phyloP scores from a whole-genome alignment of 2,888 invertebrate genomes.

The Drepanosiphum platanoidis region DNA sequence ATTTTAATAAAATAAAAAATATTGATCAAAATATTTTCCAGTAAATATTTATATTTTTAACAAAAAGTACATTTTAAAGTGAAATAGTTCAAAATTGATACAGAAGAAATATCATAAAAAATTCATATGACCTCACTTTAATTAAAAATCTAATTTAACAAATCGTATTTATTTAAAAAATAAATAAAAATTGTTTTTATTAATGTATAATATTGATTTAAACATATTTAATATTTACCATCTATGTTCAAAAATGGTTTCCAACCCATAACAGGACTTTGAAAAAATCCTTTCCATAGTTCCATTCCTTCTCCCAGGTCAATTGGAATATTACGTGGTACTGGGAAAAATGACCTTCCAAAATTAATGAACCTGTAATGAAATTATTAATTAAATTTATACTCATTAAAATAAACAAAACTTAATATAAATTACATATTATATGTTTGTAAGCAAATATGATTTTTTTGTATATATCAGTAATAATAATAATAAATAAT shows the following conservation, averaged over 20 bases:
- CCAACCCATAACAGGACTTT: conserved; percentile 90
- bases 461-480: too few relatives aligned
- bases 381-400: neutral
- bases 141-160: neutral
- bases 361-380: conserved; percentile 69
- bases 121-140: too few relatives aligned
- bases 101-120: too few relatives aligned
- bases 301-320: conserved; percentile 84
- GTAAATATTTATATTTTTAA: too few relatives aligned
- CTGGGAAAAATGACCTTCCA: conserved; percentile 82
- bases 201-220: neutral
- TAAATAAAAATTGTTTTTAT: neutral
- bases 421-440: neutral
- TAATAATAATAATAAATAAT: too few relatives aligned
- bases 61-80: too few relatives aligned
- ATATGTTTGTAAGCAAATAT: neutral
- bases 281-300: conserved; percentile 93
- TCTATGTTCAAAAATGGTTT: conserved; percentile 88
- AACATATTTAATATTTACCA: conserved; percentile 69
- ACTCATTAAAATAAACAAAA: neutral
- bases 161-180: neutral
- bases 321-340: conserved; percentile 67
- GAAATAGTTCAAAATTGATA: too few relatives aligned
- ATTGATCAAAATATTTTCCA: too few relatives aligned
- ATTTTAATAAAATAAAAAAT: too few relatives aligned